Percentiles rank a stretch among this genome's conserved stretches.
Conservation (phyloP, 2,113 vertebrate species). For the Boulengeromyrus knoepffleri region DNA sequence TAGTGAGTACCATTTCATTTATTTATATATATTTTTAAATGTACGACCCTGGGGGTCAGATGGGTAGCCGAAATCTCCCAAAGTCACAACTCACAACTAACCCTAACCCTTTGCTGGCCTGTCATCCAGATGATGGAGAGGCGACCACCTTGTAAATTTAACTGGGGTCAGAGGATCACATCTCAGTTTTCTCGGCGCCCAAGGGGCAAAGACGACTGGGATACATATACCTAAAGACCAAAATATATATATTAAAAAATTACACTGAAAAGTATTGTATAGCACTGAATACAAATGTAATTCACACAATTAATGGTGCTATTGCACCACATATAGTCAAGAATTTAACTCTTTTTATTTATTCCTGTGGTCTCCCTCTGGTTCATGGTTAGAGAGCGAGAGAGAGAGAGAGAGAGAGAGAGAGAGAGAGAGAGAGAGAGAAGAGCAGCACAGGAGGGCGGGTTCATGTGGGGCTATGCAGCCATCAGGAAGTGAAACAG, state of each 20-base stretch:
- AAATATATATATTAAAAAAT: background rate
- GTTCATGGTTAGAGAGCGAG: background rate
- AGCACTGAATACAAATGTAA: background rate
- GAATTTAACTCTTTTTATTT: background rate
- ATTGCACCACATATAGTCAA: background rate
- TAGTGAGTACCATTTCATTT: background rate
- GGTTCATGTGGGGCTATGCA: conserved; percentile 65
- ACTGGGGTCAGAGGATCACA: background rate
- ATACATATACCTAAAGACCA: background rate
- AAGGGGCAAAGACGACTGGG: background rate
- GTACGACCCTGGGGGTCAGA: background rate
- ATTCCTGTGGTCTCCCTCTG: background rate
- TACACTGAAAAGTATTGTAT: background rate
- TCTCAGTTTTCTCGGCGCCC: background rate
- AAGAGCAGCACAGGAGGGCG: conserved; percentile 34
- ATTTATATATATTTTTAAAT: background rate
- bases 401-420: conserved; percentile 37
- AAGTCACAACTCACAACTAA: background rate
- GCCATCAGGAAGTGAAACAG: conserved; percentile 73
- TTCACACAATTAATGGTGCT: background rate
- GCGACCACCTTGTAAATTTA: background rate
- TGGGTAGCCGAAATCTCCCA: background rate
- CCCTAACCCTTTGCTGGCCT: background rate
- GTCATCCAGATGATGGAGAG: background rate
- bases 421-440: conserved; percentile 46